Conservation (phyloP, 2,797 vertebrate species). For the Coccyzus lansbergi region DNA sequence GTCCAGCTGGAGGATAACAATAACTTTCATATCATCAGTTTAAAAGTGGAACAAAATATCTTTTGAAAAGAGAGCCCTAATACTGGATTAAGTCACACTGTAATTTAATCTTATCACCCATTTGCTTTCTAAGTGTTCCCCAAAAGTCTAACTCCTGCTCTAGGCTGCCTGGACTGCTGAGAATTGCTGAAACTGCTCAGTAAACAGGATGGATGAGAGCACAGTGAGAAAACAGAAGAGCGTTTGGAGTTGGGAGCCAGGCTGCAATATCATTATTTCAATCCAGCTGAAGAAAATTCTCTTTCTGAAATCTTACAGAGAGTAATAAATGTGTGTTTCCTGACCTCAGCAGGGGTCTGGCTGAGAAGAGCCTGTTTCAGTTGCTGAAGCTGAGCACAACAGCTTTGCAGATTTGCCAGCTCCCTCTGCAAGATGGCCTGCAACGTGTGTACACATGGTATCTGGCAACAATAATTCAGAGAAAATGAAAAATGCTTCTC, state of each 20-base stretch:
- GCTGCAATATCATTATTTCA: background rate
- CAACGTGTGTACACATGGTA: slow-evolving; percentile 32
- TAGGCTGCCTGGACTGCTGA: background rate
- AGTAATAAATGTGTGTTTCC: slow-evolving; percentile 19
- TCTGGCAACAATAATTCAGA: slow-evolving; percentile 52
- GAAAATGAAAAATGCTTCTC: slow-evolving; percentile 60
- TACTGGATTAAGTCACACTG: background rate
- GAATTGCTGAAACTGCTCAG: background rate
- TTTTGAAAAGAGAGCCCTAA: background rate
- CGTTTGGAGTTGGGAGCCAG: background rate
- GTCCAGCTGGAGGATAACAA: background rate
- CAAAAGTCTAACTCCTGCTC: background rate
- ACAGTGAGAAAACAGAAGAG: background rate
- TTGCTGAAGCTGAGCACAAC: background rate
- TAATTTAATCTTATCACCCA: background rate
- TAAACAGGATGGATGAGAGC: background rate
- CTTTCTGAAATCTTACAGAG: background rate
- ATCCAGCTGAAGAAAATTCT: background rate
- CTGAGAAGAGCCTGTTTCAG: slow-evolving; percentile 5
- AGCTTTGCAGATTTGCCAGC: slow-evolving; percentile 54
- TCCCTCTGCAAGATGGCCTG: slow-evolving; percentile 37
- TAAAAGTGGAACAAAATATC: background rate
- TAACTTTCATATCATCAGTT: background rate
- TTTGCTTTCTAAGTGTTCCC: background rate
- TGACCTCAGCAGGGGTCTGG: background rate